Base-by-base conservation (phyloP, 2,888 invertebrate genomes). In the Diarsia brunnea region DNA sequence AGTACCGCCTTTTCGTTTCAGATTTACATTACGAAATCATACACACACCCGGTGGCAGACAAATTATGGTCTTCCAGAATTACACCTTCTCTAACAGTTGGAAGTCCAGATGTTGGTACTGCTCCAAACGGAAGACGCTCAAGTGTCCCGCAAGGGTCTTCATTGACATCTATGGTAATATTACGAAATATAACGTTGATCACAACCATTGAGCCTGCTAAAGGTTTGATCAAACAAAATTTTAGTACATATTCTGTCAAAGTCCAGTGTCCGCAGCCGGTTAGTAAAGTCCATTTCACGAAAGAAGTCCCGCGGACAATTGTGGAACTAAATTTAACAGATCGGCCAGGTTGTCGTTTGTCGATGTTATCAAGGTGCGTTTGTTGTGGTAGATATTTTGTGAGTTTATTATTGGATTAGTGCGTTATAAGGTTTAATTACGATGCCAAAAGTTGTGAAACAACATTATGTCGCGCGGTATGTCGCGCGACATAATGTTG, bases 31-130 rank as follows among this genome's bases (percentile, higher is more conserved):
- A 88, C 65, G 81, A 89, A 43, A 84, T 86, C 14, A 38, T 84
- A 55, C 66, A 65, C 45, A 67, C 75, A 12, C 2, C 63, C 55
- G 53, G 61, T 12, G 81, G 80, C 49, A 66, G 60, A 78, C 55
- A 82, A 81, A 65, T 91, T n/a, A 86, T 92, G 85, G 12, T 91
- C 10, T 92, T 89, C 74, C 87, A 87, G 65, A 81, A 88, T 24
- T 84, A 91, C 71, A 90, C 91, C 0, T 93, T 90, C 74, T 91
- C 91, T 16, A 90, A 91, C 53, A 90, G 90, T 71, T 90, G 91
- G 90, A 87, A 81, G 55, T 87, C 89, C 4, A 86, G 91, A 8
- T 90, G 84, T 43, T 92, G 91, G 91, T 92, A 93, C 69, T 92
- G 92, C 65, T 92, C 92, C 0, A 91, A 89, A 60, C 81, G 92